These are phyloP conservation scores for Porites rus DNA, from an alignment of 92 coral and sea anemone genomes.

Conservation along the genomic window DNA sequence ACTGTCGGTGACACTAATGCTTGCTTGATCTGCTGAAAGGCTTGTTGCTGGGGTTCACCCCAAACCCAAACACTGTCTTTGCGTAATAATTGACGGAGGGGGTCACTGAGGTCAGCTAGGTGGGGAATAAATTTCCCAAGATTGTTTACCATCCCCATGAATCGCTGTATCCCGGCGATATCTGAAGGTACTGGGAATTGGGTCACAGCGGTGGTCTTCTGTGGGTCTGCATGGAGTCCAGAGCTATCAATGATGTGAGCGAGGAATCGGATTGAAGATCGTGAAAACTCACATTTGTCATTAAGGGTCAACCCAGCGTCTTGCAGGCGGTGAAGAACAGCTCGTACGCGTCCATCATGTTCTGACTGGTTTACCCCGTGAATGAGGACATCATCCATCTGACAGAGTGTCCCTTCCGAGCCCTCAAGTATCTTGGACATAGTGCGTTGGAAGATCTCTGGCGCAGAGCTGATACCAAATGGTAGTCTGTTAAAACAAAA, in stretches of 20 bases:
- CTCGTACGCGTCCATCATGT: slow-evolving; percentile 43
- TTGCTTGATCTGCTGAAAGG: slow-evolving; percentile 3
- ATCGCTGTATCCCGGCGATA: slow-evolving; percentile 28
- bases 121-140: slow-evolving; percentile 34
- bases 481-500: slow-evolving; percentile 68
- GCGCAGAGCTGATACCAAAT: slow-evolving; percentile 66
- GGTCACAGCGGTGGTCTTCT: slow-evolving; percentile 51
- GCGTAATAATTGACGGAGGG: slow-evolving; percentile 26
- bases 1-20: slow-evolving; percentile 27
- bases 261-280: slow-evolving; percentile 58
- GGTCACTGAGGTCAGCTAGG: slow-evolving; percentile 29
- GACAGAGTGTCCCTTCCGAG: slow-evolving; percentile 34
- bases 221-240: slow-evolving; percentile 63
- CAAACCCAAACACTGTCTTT: slow-evolving; percentile 39
- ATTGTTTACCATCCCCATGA: slow-evolving; percentile 61
- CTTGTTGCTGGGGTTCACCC: slow-evolving; percentile 22
- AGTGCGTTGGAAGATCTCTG: slow-evolving; percentile 13
- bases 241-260: slow-evolving; percentile 60
- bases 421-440: too few species aligned
- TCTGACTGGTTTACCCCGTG: slow-evolving; percentile 9
- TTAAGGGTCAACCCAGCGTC: slow-evolving; percentile 57
- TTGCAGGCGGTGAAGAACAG: slow-evolving; percentile 40
- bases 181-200: slow-evolving; percentile 40
- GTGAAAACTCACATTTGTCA: slow-evolving; percentile 59
- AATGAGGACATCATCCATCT: slow-evolving; percentile 54